Conservation (phyloP, 2,888 invertebrate species). For the Incurvaria masculella region DNA sequence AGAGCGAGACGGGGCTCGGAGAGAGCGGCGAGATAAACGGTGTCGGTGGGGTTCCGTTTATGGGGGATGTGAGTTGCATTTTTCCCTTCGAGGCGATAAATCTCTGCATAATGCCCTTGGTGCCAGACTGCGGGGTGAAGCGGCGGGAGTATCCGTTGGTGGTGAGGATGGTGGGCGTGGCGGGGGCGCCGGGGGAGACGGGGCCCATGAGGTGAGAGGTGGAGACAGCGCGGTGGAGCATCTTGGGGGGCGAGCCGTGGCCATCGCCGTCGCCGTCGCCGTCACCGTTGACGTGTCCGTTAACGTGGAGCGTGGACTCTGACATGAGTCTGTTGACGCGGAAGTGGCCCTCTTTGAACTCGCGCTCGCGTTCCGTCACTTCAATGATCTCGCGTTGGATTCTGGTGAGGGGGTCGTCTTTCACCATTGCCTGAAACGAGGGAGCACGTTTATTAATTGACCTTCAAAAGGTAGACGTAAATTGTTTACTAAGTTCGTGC, state of each 20-base stretch:
- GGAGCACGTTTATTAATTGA: slow-evolving; percentile 15
- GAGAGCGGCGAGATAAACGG: slow-evolving; percentile 26
- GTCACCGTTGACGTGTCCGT: slow-evolving; percentile 30
- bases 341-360: slow-evolving; percentile 64
- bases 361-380: slow-evolving; percentile 80
- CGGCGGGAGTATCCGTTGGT: slow-evolving; percentile 55
- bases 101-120: slow-evolving; percentile 82
- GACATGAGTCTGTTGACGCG: slow-evolving; percentile 43
- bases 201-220: slow-evolving; percentile 45
- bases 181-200: slow-evolving; percentile 33
- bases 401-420: slow-evolving; percentile 71
- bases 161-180: slow-evolving; percentile 34
- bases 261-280: slow-evolving; percentile 39
- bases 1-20: slow-evolving; percentile 21
- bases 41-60: slow-evolving; percentile 26
- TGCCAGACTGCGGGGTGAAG: slow-evolving; percentile 62
- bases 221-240: slow-evolving; percentile 42
- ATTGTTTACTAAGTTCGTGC: too few relatives aligned
- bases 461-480: neutral
- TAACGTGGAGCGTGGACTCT: slow-evolving; percentile 47
- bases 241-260: slow-evolving; percentile 25
- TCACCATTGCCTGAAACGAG: slow-evolving; percentile 52
- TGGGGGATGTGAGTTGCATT: slow-evolving; percentile 34
- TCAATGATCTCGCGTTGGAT: slow-evolving; percentile 89
- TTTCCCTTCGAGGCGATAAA: slow-evolving; percentile 80